These are phyloP conservation scores for Drosophila triauraria DNA, from an alignment of 1,140 invertebrate species.

Conservation along the genomic window DNA sequence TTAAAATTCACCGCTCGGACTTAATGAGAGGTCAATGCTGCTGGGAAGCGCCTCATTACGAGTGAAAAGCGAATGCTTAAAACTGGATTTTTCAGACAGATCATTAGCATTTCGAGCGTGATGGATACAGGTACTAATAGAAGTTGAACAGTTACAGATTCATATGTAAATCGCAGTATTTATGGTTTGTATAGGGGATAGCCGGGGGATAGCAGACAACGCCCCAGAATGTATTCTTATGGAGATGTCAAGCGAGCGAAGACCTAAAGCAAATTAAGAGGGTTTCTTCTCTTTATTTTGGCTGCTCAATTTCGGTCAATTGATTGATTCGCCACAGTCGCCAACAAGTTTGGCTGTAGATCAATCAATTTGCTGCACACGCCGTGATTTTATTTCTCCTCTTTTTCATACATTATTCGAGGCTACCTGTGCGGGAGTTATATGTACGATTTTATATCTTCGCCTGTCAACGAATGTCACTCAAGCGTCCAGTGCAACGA, in stretches of 20 bases:
- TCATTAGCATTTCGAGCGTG: constrained; percentile 35
- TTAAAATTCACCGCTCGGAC: constrained; percentile 51
- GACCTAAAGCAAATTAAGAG: constrained; percentile 38
- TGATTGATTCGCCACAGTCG: constrained; percentile 73
- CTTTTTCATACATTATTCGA: constrained; percentile 5
- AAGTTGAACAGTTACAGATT: constrained; percentile 42
- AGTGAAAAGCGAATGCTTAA: constrained; percentile 11
- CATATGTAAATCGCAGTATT: constrained; percentile 69
- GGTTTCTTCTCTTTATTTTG: constrained; percentile 11
- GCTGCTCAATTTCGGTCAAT: constrained; percentile 42
- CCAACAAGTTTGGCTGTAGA: constrained; percentile 43
- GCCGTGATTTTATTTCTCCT: constrained; percentile 14
- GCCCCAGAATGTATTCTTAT: constrained; percentile 32
- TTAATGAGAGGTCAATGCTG: constrained; percentile 74
- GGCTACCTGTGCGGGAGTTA: constrained; percentile 37
- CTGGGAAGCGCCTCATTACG: constrained; percentile 27
- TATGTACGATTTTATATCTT: constrained; percentile 29
- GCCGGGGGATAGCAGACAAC: constrained; percentile 44
- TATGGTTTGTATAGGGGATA: constrained; percentile 40
- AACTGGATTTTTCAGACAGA: constrained; percentile 35
- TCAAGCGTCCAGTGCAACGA: constrained; percentile 56
- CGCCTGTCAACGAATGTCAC: constrained; percentile 46
- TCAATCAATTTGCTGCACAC: constrained; percentile 73
- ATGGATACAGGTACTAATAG: constrained; percentile 33
- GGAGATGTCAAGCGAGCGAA: constrained; percentile 38